Percentiles rank a stretch among this genome's conserved stretches.
phyloP scores from a whole-genome alignment of 2,113 vertebrate species.

The Craseonycteris thonglongyai region DNA sequence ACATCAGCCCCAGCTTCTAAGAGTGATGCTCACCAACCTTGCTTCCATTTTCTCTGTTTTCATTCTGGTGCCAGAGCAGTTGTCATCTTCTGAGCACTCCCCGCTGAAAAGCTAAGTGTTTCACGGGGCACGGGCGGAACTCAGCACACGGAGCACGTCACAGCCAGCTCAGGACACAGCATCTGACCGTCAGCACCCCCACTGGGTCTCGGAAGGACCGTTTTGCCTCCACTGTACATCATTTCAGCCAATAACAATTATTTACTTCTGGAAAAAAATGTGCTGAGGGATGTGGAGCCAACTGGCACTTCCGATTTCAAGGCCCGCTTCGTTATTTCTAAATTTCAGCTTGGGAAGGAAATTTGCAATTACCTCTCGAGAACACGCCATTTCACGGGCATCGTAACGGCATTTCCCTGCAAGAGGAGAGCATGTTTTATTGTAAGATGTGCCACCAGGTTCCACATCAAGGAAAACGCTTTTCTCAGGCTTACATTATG shows the following conservation, averaged over 20 bases:
- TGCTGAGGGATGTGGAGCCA: slow-evolving; percentile 46
- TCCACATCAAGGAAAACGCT: slow-evolving; percentile 16
- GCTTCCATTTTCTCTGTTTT: slow-evolving; percentile 43
- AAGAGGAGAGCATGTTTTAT: neutral
- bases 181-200: slow-evolving; percentile 62
- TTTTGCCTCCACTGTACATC: slow-evolving; percentile 52
- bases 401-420: neutral
- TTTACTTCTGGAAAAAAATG: slow-evolving; percentile 65
- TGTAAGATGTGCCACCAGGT: neutral
- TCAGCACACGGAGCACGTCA: neutral
- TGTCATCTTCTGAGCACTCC: slow-evolving; percentile 58
- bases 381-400: slow-evolving; percentile 34
- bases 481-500: slow-evolving; percentile 36
- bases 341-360: slow-evolving; percentile 59
- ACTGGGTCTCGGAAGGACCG: slow-evolving; percentile 52
- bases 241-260: slow-evolving; percentile 70
- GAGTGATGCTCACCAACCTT: neutral
- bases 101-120: slow-evolving; percentile 60
- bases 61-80: slow-evolving; percentile 15
- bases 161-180: slow-evolving; percentile 35
- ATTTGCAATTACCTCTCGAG: slow-evolving; percentile 55
- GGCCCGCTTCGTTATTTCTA: slow-evolving; percentile 52
- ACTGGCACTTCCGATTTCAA: slow-evolving; percentile 54
- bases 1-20: neutral
- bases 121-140: slow-evolving; percentile 56